Evolutionary conservation across 2,113 vertebrate species (phyloP), one percentile per base, ranked within the genome.

Genomic region (Cynoglossus semilaevis): DNA sequence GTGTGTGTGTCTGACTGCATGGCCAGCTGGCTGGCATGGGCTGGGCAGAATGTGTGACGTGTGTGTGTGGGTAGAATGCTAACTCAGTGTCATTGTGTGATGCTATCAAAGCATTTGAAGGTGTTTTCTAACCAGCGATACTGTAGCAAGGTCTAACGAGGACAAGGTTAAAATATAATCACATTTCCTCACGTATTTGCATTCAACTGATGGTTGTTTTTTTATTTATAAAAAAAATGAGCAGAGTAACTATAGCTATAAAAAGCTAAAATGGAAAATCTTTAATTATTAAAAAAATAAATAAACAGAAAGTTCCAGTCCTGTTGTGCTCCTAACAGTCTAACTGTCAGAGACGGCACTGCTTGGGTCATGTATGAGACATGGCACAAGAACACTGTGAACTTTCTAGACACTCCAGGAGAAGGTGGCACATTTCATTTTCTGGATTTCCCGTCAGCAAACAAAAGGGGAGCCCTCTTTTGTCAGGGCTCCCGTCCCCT

Each of bases 51-150:
- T 56, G 58, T 63, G 50, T 43, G 48, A 47, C 37, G 44, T 56
- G 58, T 63, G 50, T 43, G 48, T 72, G 81, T 80, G 79, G 61
- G 61, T 63, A 67, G 84, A 85, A 88, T 86, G 76, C 70, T 84
- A 86, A 88, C 78, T 77, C 8, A 1, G 19, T 43, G 41, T 60
- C 60, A 71, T 82, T 86, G 80, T 80, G 41, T 5, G 15, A n/a
- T 15, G 9, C 56, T 47, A 72, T 73, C 57, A 52, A 69, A 65
- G 77, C 44, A 49, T 38, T 43, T 62, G 52, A 36, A 70, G 58
- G 60, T 59, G 57, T 36, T 18, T 15, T 40, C 16, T 63, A 47
- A 44, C 38, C 18, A 58, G 72, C 7, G 36, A 34, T 62, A 48
- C 69, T 63, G 58, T 36, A 2, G 60, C 54, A 36, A 17, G 54